Conservation (phyloP, 2,888 invertebrate genomes). For the Drosophila buzzatii region DNA sequence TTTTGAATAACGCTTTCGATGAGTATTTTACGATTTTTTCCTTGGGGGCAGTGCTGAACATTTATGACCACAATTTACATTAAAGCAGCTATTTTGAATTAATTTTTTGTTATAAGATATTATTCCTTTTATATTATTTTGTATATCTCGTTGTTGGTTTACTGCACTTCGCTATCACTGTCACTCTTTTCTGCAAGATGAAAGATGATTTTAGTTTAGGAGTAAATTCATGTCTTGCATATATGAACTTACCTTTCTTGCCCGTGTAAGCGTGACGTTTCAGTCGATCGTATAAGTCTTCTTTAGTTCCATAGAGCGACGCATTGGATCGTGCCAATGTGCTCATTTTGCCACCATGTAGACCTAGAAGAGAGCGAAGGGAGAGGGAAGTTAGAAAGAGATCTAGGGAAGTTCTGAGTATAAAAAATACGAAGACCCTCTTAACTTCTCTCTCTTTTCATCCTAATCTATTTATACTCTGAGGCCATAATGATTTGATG, state of each 20-base stretch:
- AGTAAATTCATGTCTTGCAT: not conserved
- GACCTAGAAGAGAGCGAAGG: constrained; percentile 84
- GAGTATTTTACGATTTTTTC: constrained; percentile 66
- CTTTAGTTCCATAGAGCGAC: constrained; percentile 97
- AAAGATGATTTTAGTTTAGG: not conserved
- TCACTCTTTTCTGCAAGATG: constrained; percentile 94
- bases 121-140: constrained; percentile 44
- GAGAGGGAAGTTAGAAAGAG: not conserved
- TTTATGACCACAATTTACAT: constrained; percentile 80
- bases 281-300: constrained; percentile 97
- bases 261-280: constrained; percentile 97
- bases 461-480: too few relatives aligned
- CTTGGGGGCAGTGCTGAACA: constrained; percentile 59
- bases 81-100: constrained; percentile 62
- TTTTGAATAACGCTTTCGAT: constrained; percentile 47
- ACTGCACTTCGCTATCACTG: constrained; percentile 97
- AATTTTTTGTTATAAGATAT: constrained; percentile 42
- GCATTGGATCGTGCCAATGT: constrained; percentile 96
- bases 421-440: too few relatives aligned
- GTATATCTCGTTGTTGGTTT: constrained; percentile 82
- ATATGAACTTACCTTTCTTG: constrained; percentile 93
- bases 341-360: constrained; percentile 96
- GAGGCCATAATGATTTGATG: too few relatives aligned
- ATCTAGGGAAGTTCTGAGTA: not conserved
- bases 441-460: too few relatives aligned